phyloP scores from a whole-genome alignment of 2,797 vertebrate genomes.

The Lates japonicus region DNA sequence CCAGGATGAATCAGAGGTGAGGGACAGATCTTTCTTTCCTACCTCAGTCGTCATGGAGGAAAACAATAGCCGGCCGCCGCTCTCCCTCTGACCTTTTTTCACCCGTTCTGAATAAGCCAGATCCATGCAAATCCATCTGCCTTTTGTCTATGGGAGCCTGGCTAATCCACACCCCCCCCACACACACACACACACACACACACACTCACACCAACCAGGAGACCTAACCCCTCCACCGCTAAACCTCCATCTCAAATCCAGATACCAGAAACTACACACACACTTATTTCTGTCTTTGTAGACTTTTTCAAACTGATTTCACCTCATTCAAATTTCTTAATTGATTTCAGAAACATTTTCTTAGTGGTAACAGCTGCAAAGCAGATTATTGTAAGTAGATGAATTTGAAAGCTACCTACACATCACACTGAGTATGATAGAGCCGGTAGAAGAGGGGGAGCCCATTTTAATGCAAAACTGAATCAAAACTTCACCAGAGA shows the following conservation, averaged over 20 bases:
- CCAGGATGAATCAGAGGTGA: conserved; percentile 82
- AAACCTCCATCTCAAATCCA: conserved; percentile 33
- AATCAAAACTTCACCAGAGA: background rate
- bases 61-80: conserved; percentile 82
- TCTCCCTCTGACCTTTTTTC: conserved; percentile 86
- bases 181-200: conserved; percentile 36
- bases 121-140: conserved; percentile 88
- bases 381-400: conserved; percentile 10
- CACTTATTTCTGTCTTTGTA: background rate
- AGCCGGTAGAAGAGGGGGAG: background rate
- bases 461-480: conserved; percentile 1
- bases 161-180: conserved; percentile 69
- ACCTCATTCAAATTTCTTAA: background rate
- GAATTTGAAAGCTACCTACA: background rate
- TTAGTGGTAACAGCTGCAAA: background rate
- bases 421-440: background rate
- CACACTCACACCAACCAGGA: conserved; percentile 39
- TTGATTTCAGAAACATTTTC: background rate
- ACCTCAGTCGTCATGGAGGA: conserved; percentile 63
- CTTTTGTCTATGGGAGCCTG: conserved; percentile 80
- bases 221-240: conserved; percentile 31
- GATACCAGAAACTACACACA: background rate
- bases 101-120: conserved; percentile 85
- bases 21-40: conserved; percentile 85
- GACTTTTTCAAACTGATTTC: background rate